Conservation (phyloP, 2,797 vertebrate species). For the Decapterus maruadsi region DNA sequence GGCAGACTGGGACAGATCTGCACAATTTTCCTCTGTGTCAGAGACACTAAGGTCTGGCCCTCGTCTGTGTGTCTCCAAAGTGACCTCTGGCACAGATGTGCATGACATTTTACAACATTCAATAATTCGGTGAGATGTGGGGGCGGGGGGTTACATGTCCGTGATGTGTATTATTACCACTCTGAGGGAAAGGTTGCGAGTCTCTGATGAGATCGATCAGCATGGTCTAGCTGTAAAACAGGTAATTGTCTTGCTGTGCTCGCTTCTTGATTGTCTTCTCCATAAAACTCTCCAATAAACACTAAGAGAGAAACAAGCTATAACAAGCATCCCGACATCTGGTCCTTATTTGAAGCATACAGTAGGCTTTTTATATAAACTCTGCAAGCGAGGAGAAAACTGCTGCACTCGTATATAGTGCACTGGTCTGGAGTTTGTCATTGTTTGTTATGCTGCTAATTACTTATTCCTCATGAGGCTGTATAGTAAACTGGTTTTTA, state of each 20-base stretch:
- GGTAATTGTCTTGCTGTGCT: conserved; percentile 44
- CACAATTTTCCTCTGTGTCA: not conserved
- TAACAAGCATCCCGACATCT: conserved; percentile 49
- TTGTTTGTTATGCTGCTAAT: not conserved
- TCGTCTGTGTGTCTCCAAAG: conserved; percentile 31
- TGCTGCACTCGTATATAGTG: not conserved
- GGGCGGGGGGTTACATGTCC: conserved; percentile 39
- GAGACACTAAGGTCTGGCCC: not conserved
- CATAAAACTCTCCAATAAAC: conserved; percentile 63
- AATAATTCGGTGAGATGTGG: conserved; percentile 55
- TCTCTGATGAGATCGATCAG: conserved; percentile 71
- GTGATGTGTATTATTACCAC: conserved; percentile 42
- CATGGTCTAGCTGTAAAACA: conserved; percentile 55
- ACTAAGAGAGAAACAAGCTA: conserved; percentile 14
- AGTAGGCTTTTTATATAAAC: conserved; percentile 39
- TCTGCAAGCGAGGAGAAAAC: conserved; percentile 18
- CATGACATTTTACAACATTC: conserved; percentile 65
- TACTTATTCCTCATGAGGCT: conserved; percentile 18
- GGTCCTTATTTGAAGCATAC: conserved; percentile 39
- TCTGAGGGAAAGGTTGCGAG: conserved; percentile 60
- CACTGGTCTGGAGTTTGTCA: not conserved
- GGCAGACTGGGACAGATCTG: not conserved
- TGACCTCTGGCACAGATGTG: conserved; percentile 29
- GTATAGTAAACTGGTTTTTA: not conserved
- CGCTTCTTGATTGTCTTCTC: conserved; percentile 46